Evolutionary conservation across 2,797 vertebrate genomes (phyloP).

Genomic region (Phoebastria nigripes): DNA sequence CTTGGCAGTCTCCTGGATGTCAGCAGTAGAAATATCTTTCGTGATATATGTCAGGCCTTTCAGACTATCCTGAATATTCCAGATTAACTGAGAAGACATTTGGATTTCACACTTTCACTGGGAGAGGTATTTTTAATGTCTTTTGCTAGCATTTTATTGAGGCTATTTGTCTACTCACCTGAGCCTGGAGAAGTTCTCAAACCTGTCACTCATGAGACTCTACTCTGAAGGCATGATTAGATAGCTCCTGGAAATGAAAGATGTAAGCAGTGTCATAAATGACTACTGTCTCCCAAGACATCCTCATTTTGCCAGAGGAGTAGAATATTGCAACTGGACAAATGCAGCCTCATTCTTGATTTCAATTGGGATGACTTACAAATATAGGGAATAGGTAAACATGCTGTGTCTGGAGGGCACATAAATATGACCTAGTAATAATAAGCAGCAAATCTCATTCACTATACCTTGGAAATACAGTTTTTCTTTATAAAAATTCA

Average conservation of each 20-base stretch:
- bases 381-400: background rate
- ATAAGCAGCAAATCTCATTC: background rate
- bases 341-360: background rate
- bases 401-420: background rate
- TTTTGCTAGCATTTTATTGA: background rate
- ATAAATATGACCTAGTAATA: background rate
- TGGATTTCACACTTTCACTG: background rate
- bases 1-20: background rate
- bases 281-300: background rate
- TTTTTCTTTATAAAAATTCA: conserved; percentile 4
- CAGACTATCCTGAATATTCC: background rate
- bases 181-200: background rate
- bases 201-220: background rate
- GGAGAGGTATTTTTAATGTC: background rate
- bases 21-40: background rate
- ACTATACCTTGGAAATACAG: background rate
- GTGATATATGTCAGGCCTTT: background rate
- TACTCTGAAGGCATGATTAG: background rate
- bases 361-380: background rate
- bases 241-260: background rate
- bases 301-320: background rate
- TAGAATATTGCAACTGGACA: background rate
- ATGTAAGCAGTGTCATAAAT: background rate
- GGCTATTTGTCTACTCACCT: background rate
- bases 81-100: background rate